Evolutionary conservation across 2,888 invertebrate genomes (phyloP), one percentile per base, ranked within the genome.

Genomic region (Dastarcus helophoroides): DNA sequence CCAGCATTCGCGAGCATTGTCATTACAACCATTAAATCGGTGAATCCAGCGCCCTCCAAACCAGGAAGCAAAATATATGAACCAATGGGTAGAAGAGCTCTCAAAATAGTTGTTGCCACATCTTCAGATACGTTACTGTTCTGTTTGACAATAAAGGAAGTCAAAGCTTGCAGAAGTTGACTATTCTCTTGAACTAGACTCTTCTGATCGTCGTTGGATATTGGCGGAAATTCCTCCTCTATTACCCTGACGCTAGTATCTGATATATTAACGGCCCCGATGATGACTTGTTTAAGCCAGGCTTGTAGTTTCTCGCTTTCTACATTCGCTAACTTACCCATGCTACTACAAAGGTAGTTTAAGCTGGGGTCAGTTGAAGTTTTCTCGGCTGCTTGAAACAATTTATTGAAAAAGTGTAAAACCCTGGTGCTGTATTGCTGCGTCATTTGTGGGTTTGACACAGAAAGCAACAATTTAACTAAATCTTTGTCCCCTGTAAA

Each of bases 1-100:
- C 86, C 82, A 11, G 86, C 84, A 57, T 89, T 88, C 0, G 91
- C 91, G 41, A 94, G 56, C 26, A 76, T 80, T 2, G 79, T 76
- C 82, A 85, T 81, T 3, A 84, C 76, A 34, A 71, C 66, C 67
- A 85, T 73, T 4, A 86, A 62, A 49, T 84, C 82, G 0, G 79
- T 71, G 51, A 85, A 84, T n/a, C 79, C 79, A n/a, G 68, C 68
- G 0, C 75, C 75, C 51, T 80, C 79, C 25, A 73, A 63, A 1
- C 69, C 56, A 1, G 76, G 69, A 2, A 71, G 70, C 10, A 82
- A 59, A 33, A 81, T 65, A 15, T 75, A 69, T 23, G 74, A 73
- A 1, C 79, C 82, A 43, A 84, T 63, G 16, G 82, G 80, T 28
- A 84, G 68, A n/a, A 84, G 60, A 0, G 81, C 79, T 48, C 73